Conservation (phyloP, 2,113 vertebrate species). For the Neomonachus schauinslandi region DNA sequence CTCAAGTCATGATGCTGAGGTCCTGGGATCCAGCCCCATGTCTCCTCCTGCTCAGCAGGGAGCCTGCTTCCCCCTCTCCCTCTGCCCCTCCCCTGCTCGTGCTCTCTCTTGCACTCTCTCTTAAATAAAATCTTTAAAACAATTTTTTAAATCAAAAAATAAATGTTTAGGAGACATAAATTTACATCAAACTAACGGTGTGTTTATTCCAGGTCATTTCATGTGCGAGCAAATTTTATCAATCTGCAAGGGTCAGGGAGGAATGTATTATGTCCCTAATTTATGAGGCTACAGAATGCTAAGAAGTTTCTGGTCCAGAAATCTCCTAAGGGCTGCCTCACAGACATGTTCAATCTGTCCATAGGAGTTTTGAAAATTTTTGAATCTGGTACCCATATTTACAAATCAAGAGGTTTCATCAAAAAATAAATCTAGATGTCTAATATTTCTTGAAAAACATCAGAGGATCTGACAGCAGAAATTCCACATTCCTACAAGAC, state of each 20-base stretch:
- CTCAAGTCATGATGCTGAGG: background rate
- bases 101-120: background rate
- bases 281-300: background rate
- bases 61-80: background rate
- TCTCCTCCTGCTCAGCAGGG: background rate
- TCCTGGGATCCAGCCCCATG: background rate
- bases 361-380: background rate
- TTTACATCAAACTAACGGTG: background rate
- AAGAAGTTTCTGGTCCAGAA: background rate
- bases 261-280: background rate
- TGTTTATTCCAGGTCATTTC: background rate
- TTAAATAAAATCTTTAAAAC: too few species aligned
- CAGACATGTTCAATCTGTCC: background rate
- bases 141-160: too few species aligned
- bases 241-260: background rate
- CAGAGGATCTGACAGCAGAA: background rate
- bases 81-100: background rate
- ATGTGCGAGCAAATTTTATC: too few species aligned
- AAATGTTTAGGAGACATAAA: background rate
- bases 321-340: background rate
- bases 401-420: background rate
- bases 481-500: background rate
- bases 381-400: background rate
- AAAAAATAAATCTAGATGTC: background rate
- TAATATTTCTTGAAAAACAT: background rate